Conservation (phyloP, 2,797 vertebrate genomes). For the Nannoperca obscura region DNA sequence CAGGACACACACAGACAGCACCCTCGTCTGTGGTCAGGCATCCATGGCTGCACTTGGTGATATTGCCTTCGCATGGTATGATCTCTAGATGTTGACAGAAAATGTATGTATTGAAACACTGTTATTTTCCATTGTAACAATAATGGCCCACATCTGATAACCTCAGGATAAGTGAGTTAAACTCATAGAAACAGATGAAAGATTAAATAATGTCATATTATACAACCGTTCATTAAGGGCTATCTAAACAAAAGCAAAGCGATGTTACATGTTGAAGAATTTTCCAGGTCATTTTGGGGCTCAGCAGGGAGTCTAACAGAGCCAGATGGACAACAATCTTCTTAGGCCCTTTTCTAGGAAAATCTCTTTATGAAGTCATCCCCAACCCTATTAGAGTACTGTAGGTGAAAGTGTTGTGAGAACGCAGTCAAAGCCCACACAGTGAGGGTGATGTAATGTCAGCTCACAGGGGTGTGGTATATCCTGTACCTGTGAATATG, state of each 20-base stretch:
- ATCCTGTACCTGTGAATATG: conserved; percentile 18
- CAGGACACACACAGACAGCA: conserved; percentile 89
- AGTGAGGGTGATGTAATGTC: conserved; percentile 57
- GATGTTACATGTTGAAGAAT: conserved; percentile 2
- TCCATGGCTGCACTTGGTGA: conserved; percentile 85
- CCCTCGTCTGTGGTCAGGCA: conserved; percentile 88
- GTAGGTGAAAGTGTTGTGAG: conserved; percentile 65
- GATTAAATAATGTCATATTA: not conserved
- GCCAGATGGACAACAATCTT: conserved; percentile 68
- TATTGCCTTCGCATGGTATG: conserved; percentile 83
- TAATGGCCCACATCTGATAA: fast-evolving
- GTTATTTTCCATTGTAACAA: not conserved
- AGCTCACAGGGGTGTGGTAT: conserved; percentile 44
- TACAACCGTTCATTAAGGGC: not conserved
- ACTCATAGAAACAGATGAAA: not conserved
- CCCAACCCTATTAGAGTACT: conserved; percentile 60
- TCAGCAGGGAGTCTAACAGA: conserved; percentile 35
- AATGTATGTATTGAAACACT: not conserved
- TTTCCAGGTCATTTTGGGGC: conserved; percentile 44
- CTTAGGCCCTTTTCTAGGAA: conserved; percentile 57
- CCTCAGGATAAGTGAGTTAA: not conserved
- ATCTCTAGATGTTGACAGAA: conserved; percentile 81
- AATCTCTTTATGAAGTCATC: conserved; percentile 70
- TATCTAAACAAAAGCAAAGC: conserved; percentile 7
- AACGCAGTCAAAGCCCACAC: conserved; percentile 33